Conservation (phyloP, 1,140 invertebrate species). For the Notospermus geniculatus region DNA sequence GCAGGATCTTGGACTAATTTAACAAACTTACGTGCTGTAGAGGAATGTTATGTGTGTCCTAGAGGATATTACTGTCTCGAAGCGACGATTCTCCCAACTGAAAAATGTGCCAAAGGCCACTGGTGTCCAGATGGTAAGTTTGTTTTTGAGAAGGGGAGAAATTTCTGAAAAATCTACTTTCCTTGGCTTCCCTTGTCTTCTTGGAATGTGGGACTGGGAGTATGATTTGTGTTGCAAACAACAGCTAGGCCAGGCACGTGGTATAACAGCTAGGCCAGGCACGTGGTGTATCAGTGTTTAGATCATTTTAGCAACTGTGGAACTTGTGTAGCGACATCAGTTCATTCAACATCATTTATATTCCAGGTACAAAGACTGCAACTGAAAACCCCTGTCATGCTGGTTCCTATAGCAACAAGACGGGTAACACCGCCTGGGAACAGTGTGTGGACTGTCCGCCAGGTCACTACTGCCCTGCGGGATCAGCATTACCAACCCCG, state of each 20-base stretch:
- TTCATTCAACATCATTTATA: too few relatives aligned
- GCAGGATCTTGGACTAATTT: slow-evolving; percentile 46
- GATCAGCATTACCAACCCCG: slow-evolving; percentile 12
- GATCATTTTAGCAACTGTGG: too few relatives aligned
- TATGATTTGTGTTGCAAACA: too few relatives aligned
- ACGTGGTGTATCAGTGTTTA: too few relatives aligned
- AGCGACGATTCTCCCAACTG: slow-evolving; percentile 38
- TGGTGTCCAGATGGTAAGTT: slow-evolving; percentile 43
- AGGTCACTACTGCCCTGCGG: slow-evolving; percentile 21
- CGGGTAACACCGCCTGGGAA: slow-evolving; percentile 43
- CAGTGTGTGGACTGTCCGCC: slow-evolving; percentile 38
- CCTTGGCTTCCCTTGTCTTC: too few relatives aligned
- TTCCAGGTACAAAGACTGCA: slow-evolving; percentile 35
- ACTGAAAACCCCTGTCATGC: slow-evolving; percentile 44
- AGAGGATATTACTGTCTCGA: slow-evolving; percentile 46
- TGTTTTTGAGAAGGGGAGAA: too few relatives aligned
- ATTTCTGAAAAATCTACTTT: too few relatives aligned
- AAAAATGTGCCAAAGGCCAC: slow-evolving; percentile 37
- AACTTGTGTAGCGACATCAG: too few relatives aligned
- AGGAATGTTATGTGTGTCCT: slow-evolving; percentile 44
- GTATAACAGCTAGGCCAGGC: too few relatives aligned
- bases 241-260: too few relatives aligned
- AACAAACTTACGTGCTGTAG: slow-evolving; percentile 39
- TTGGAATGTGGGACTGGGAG: too few relatives aligned
- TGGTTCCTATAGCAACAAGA: slow-evolving; percentile 40